Percentiles rank a stretch among this genome's conserved stretches.
Evolutionary conservation across 2,113 vertebrate genomes (phyloP).

Genomic region (Ophthalmolycus amberensis): DNA sequence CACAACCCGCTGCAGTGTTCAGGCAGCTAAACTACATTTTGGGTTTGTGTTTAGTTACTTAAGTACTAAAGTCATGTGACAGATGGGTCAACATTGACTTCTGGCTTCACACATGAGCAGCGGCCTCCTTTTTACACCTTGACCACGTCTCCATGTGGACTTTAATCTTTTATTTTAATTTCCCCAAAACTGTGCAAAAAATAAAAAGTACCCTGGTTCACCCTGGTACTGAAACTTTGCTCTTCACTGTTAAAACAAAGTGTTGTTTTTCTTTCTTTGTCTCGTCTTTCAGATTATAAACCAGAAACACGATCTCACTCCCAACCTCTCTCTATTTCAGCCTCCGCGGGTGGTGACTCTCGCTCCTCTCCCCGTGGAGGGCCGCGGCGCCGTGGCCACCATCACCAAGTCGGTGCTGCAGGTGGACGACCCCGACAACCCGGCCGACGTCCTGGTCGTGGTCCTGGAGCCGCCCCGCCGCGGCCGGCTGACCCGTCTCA

Average conservation of each 20-base stretch:
- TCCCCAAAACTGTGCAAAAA: too few relatives aligned
- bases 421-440: slow-evolving; percentile 91
- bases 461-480: slow-evolving; percentile 88
- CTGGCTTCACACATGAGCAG: too few relatives aligned
- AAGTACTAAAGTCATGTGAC: too few relatives aligned
- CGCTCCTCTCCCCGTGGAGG: slow-evolving; percentile 79
- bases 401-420: slow-evolving; percentile 86
- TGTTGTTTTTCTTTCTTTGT: too few relatives aligned
- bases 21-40: too few relatives aligned
- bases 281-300: too few relatives aligned
- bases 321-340: slow-evolving; percentile 81
- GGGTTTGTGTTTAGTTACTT: too few relatives aligned
- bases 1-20: too few relatives aligned
- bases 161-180: too few relatives aligned
- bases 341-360: slow-evolving; percentile 88
- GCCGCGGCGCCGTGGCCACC: slow-evolving; percentile 71
- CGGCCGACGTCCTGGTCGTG: slow-evolving; percentile 86
- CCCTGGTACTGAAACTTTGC: background rate
- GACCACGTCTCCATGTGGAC: too few relatives aligned
- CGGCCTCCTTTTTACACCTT: too few relatives aligned
- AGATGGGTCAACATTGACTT: too few relatives aligned
- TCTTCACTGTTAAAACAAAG: background rate
- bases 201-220: background rate
- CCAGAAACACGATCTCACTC: background rate
- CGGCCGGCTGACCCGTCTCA: slow-evolving; percentile 82